phyloP scores from a whole-genome alignment of 2,888 invertebrate genomes.

The Nezara viridula region DNA sequence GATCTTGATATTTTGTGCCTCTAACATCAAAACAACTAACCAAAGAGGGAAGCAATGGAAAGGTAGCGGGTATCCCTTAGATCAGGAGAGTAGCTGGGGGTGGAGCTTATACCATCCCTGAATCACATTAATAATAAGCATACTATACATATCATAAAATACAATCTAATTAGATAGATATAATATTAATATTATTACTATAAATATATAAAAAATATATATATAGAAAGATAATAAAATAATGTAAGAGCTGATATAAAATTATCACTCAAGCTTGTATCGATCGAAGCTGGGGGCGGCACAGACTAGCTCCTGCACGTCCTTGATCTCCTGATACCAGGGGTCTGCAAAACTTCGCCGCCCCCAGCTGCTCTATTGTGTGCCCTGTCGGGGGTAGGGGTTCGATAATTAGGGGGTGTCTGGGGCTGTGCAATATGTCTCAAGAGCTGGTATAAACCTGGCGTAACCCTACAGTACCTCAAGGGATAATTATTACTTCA shows the following conservation, averaged over 20 bases:
- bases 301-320: neutral
- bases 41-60: neutral
- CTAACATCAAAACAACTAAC: too few species aligned
- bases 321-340: neutral
- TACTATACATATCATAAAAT: neutral
- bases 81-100: neutral
- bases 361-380: slow-evolving; percentile 9
- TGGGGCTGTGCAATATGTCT: neutral
- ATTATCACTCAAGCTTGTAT: neutral
- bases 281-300: neutral
- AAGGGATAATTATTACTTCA: too few species aligned
- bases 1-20: too few species aligned
- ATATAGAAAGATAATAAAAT: too few species aligned
- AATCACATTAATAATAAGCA: neutral
- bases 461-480: too few species aligned
- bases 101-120: neutral
- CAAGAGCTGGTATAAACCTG: too few species aligned
- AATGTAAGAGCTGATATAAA: too few species aligned
- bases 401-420: neutral
- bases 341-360: neutral
- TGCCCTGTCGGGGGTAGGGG: neutral
- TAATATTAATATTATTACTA: neutral
- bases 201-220: neutral
- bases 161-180: neutral
- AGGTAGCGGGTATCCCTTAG: neutral